Evolutionary conservation across 1,140 invertebrate genomes (phyloP), one percentile per base, ranked within the genome.

Genomic region (Aphis craccivora): DNA sequence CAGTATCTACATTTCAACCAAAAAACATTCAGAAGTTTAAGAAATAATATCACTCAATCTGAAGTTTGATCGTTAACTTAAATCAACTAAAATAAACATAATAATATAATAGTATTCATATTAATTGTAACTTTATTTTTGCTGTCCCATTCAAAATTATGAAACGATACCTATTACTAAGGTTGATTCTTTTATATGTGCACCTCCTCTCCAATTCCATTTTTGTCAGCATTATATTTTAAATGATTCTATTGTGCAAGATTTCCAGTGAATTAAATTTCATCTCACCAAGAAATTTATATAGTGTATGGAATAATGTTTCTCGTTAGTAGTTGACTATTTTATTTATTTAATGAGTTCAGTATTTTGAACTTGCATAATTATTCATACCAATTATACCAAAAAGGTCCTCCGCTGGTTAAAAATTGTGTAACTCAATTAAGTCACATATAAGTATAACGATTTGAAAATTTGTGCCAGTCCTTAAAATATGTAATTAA

Each of bases 301-400:
- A 43, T n/a, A 88, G n/a, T 51, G 22, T 35, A 35, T n/a, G 60
- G 30, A 76, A 30, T 76, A 76, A 76, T n/a, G 5, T 76, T 88
- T 88, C 45, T 51, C 45, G 35, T 51, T 88, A 51, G 45, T 88
- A 18, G 14, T 88, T 51, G 30, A 51, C 45, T 88, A 51, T 51
- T 51, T 51, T 51, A 88, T 88, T 51, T 35, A 51, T 48, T 48
- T 51, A 51, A 88, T 51, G 86, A n/a, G 84, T 35, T 51, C n/a
- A 51, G n/a, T 51, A 88, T 88, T 88, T 88, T 48, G 20, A 88
- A n/a, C 14, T 88, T n/a, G 22, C 45, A 88, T 35, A n/a, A 86
- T 86, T 86, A 86, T 86, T 84, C 83, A 43, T 86, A 45, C 43
- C 4, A 87, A 87, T 87, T 87, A 43, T 30, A 87, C 43, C 25